Evolutionary conservation across 2,888 invertebrate species (phyloP).

Genomic region (Meloe dianella): DNA sequence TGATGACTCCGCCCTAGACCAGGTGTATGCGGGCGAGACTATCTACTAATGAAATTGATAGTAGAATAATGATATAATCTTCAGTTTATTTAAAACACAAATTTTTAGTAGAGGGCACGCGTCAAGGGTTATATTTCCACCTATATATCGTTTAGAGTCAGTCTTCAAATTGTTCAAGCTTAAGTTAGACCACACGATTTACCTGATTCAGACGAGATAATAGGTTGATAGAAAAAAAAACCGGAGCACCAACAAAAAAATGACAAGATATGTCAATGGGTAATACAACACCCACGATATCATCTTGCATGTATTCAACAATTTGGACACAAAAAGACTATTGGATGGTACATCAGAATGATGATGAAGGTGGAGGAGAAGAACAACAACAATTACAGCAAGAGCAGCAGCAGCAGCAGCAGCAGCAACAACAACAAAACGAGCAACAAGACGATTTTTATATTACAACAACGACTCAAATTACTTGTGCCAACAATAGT

Average conservation of each 20-base stretch:
- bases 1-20: constrained; percentile 51
- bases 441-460: constrained; percentile 13
- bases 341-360: constrained; percentile 13
- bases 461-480: constrained; percentile 23
- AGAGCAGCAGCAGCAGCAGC: not conserved
- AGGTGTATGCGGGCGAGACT: constrained; percentile 59
- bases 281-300: constrained; percentile 36
- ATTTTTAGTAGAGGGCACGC: constrained; percentile 37
- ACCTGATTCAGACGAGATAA: not conserved
- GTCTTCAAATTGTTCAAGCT: constrained; percentile 13
- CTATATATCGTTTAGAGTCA: constrained; percentile 12
- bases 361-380: constrained; percentile 8
- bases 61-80: constrained; percentile 47
- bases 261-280: constrained; percentile 35
- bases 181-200: constrained; percentile 27
- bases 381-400: not conserved
- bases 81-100: constrained; percentile 40
- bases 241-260: constrained; percentile 15
- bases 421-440: not conserved
- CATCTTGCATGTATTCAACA: constrained; percentile 42
- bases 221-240: not conserved
- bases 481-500: constrained; percentile 26
- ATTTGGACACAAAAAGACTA: constrained; percentile 29
- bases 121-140: constrained; percentile 41
- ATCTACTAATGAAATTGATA: constrained; percentile 46